Percentiles rank a stretch among this genome's conserved stretches.
These are phyloP conservation scores for Carterocephalus palaemon DNA, from an alignment of 2,888 invertebrate species.

Conservation along the genomic window DNA sequence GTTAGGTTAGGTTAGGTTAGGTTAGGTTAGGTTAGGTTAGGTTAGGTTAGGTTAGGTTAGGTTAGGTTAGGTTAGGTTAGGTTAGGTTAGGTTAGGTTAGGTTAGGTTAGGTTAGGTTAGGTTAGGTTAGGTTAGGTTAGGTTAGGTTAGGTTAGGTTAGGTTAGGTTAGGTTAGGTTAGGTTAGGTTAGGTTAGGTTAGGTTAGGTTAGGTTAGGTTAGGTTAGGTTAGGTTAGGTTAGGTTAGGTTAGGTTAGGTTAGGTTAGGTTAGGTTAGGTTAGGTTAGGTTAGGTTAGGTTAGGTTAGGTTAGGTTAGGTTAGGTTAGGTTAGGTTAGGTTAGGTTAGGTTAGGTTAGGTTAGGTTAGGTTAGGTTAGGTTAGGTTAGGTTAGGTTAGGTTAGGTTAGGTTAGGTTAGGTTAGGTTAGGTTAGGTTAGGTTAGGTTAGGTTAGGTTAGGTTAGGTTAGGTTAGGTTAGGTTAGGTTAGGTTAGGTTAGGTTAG, in stretches of 20 bases:
- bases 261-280: conserved; percentile 30
- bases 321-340: conserved; percentile 32
- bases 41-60: conserved; percentile 22
- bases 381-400: conserved; percentile 33
- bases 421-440: conserved; percentile 29
- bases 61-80: conserved; percentile 25
- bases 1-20: conserved; percentile 21
- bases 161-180: conserved; percentile 32
- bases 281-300: conserved; percentile 32
- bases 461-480: conserved; percentile 33
- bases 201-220: conserved; percentile 32
- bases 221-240: conserved; percentile 33
- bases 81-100: conserved; percentile 19
- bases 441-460: conserved; percentile 32
- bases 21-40: conserved; percentile 25
- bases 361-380: conserved; percentile 34
- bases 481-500: conserved; percentile 32
- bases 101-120: conserved; percentile 26
- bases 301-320: conserved; percentile 32
- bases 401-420: conserved; percentile 34
- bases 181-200: conserved; percentile 33
- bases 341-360: conserved; percentile 31
- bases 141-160: conserved; percentile 34
- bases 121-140: conserved; percentile 29
- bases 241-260: conserved; percentile 32